A percentile compares a stretch with the other conserved stretches of the same genome.
phyloP scores from a whole-genome alignment of 2,113 vertebrate genomes.

The Toxotes chatareus region DNA sequence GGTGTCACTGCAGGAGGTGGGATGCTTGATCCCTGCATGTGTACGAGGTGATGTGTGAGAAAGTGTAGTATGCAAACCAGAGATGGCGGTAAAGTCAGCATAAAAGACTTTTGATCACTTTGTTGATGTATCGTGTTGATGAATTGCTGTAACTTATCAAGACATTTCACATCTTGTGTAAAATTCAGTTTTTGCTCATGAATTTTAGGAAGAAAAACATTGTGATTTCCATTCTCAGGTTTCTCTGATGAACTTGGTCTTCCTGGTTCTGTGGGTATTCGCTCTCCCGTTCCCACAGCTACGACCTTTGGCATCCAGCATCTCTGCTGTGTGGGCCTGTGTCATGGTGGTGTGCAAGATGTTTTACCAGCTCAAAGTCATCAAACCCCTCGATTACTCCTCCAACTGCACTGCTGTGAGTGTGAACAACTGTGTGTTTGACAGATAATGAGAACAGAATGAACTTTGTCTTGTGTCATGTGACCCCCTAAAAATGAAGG shows the following conservation, averaged over 20 bases:
- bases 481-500: neutral
- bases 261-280: conserved; percentile 84
- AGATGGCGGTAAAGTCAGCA: neutral
- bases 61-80: neutral
- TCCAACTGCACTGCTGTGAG: conserved; percentile 85
- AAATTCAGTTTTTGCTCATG: neutral
- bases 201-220: neutral
- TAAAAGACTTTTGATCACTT: neutral
- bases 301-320: conserved; percentile 74
- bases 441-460: neutral
- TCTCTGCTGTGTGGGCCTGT: conserved; percentile 85
- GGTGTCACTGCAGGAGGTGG: conserved; percentile 85
- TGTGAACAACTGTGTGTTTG: neutral
- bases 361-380: conserved; percentile 87
- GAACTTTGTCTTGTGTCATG: neutral
- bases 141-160: neutral
- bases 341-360: conserved; percentile 86
- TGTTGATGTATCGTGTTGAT: neutral
- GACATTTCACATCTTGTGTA: neutral
- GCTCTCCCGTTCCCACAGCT: conserved; percentile 81
- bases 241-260: conserved; percentile 84
- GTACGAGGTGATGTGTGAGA: neutral
- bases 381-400: conserved; percentile 82
- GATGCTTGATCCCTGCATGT: neutral
- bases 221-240: conserved; percentile 69